A percentile compares a stretch with the other conserved stretches of the same genome.
Evolutionary conservation across 2,888 invertebrate genomes (phyloP).

Genomic region (Campaea margaritaria): DNA sequence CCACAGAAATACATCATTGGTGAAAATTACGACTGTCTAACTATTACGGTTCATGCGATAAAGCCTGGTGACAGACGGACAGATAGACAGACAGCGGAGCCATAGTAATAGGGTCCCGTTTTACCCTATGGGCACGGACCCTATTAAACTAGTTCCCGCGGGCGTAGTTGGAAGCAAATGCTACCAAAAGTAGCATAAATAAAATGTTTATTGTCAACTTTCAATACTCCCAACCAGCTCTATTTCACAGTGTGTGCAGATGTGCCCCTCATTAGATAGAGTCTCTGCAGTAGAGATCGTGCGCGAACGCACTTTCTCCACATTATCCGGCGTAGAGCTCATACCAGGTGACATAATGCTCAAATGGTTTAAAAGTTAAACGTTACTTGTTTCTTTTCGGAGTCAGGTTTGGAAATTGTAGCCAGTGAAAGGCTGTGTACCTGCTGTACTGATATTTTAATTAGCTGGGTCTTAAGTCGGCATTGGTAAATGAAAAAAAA

Average conservation of each 20-base stretch:
- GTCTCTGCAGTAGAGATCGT: conserved; percentile 11
- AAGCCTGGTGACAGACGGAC: no score
- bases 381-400: conserved; percentile 4
- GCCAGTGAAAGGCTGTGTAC: conserved; percentile 9
- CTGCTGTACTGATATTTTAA: neutral
- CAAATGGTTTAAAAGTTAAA: conserved; percentile 24
- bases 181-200: no score
- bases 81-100: no score
- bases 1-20: no score
- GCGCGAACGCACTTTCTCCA: conserved; percentile 38
- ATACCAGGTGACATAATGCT: conserved; percentile 39
- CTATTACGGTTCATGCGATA: no score
- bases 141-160: no score
- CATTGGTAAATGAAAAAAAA: no score
- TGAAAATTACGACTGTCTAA: no score
- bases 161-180: no score
- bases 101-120: no score
- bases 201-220: neutral
- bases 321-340: conserved; percentile 27
- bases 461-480: no score
- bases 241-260: conserved; percentile 11
- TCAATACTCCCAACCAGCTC: neutral
- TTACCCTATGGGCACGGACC: no score
- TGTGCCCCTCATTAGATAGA: conserved; percentile 23
- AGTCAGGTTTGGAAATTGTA: conserved; percentile 16